phyloP scores from a whole-genome alignment of 2,888 invertebrate species.

The Meloe dianella region DNA sequence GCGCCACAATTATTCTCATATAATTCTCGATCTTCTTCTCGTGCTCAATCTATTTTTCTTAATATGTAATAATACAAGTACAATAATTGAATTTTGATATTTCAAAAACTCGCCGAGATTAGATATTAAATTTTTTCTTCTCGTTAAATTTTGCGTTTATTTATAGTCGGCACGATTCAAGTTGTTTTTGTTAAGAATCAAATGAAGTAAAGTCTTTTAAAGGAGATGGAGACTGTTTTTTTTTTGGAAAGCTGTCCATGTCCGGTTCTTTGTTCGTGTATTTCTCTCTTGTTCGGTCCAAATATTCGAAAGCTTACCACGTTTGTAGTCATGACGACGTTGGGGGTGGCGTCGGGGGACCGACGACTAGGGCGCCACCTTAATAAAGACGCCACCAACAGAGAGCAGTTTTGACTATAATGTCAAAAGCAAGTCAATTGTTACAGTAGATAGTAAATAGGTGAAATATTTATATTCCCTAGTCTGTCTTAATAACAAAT shows the following conservation, averaged over 20 bases:
- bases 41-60: neutral
- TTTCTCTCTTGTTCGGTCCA: conserved; percentile 29
- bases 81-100: neutral
- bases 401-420: conserved; percentile 39
- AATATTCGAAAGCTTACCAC: conserved; percentile 39
- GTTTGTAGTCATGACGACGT: conserved; percentile 45
- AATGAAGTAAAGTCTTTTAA: neutral
- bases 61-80: neutral
- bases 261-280: conserved; percentile 31
- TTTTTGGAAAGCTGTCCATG: conserved; percentile 3
- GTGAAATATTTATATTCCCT: conserved; percentile 39
- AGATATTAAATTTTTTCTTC: neutral
- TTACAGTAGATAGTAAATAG: conserved; percentile 47
- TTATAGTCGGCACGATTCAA: neutral
- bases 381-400: conserved; percentile 48
- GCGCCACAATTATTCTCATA: conserved; percentile 30
- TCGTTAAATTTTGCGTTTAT: conserved; percentile 1
- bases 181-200: neutral
- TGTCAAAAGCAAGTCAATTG: conserved; percentile 48
- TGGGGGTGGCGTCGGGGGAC: conserved; percentile 34
- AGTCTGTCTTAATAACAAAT: neutral
- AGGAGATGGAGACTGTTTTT: neutral
- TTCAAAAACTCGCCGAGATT: neutral
- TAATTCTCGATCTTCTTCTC: conserved; percentile 16
- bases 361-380: conserved; percentile 40